Conservation (phyloP, 2,797 vertebrate genomes). For the Sciurus carolinensis region DNA sequence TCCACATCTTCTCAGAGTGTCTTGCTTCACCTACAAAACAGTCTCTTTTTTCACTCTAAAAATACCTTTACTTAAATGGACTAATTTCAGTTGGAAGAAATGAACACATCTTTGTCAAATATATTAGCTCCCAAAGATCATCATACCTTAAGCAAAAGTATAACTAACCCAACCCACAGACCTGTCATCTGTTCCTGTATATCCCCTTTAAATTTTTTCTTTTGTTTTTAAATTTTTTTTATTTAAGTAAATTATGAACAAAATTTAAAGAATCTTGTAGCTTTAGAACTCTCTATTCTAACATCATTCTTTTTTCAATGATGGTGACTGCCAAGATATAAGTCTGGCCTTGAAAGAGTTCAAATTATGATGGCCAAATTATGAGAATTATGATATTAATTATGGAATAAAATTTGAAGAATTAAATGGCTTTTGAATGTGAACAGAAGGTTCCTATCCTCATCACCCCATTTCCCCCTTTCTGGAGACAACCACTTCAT, state of each 20-base stretch:
- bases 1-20: not conserved
- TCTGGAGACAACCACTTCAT: not conserved
- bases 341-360: not conserved
- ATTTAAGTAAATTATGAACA: not conserved
- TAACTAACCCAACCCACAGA: not conserved
- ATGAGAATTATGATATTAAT: slow-evolving; percentile 2
- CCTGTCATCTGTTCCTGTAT: not conserved
- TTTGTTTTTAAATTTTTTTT: slow-evolving; percentile 12
- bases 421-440: not conserved
- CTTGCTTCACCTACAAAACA: slow-evolving; percentile 7
- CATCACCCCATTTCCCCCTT: not conserved
- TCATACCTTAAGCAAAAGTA: not conserved
- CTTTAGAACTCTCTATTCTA: not conserved
- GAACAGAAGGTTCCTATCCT: not conserved
- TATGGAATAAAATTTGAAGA: not conserved
- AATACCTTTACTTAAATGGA: slow-evolving; percentile 22
- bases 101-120: not conserved
- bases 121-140: not conserved
- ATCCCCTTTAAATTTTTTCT: not conserved
- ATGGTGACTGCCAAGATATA: not conserved
- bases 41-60: not conserved
- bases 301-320: not conserved
- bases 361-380: not conserved
- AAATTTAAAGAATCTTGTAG: slow-evolving; percentile 25
- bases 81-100: not conserved